Evolutionary conservation across 2,888 invertebrate genomes (phyloP), one percentile per base, ranked within the genome.

Genomic region (Philhelius pedissequus): DNA sequence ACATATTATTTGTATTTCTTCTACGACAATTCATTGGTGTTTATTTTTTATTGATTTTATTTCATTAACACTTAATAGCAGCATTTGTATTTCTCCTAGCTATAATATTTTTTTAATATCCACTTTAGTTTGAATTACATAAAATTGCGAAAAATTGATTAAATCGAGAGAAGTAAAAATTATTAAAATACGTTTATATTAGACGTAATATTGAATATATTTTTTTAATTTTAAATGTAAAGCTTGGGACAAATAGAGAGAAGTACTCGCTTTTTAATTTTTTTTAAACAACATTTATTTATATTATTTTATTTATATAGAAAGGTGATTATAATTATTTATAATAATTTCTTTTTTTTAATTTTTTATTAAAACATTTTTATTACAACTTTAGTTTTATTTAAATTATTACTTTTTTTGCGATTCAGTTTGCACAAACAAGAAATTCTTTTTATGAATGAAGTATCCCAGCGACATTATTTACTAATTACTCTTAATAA

Each of bases 91-190:
- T 62, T 38, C 43, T 50, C 69, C 82, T 83, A 83, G 48, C 82
- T 83, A 78, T 40, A 54, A 69, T 40, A 68, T 48, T 62, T 48
- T 22, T 22, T 48, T 48, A 22, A 58, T 58, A 27, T 32, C 18
- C 22, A 35, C 25, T 69, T 62, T 48, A 22, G 64, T 58, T 32
- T 32, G 60, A 78, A 62, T 66, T 74, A 70, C 64, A 70, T 79
- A 54, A 68, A 66, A 73, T 48, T 74, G 60, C 56, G 58, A 75
- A 66, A 70, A 60, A 64, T 35, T 32, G 40, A 68, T 30, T 79
- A 43, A 79, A 74, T 79, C 74, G 82, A 73, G 71, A 71, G 64
- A 73, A 82, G 71, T 77, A 82, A 77, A 77, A 82, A 78, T 78
- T 48, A 38, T 9, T 54, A 69, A 69, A 62, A 45, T 78, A 76